phyloP scores from a whole-genome alignment of 2,888 invertebrate genomes.

The Cyrtodaria siliqua region DNA sequence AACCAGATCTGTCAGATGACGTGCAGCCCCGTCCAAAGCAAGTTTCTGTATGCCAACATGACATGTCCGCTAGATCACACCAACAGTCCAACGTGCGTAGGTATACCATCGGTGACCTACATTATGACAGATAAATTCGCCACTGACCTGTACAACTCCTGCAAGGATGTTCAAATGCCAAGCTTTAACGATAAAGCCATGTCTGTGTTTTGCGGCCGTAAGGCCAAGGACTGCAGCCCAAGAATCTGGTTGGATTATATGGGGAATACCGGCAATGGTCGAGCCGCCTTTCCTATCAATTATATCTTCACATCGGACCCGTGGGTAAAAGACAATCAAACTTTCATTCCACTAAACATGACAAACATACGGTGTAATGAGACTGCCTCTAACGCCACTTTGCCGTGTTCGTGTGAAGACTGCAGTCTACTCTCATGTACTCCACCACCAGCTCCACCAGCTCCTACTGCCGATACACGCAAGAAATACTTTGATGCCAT shows the following conservation, averaged over 20 bases:
- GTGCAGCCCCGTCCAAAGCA: constrained; percentile 92
- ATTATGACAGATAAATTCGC: constrained; percentile 91
- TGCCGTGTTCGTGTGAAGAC: constrained; percentile 93
- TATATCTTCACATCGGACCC: constrained; percentile 80
- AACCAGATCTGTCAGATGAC: constrained; percentile 94
- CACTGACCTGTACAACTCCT: constrained; percentile 92
- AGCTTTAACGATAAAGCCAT: constrained; percentile 91
- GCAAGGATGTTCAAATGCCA: constrained; percentile 93
- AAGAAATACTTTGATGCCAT: constrained; percentile 28
- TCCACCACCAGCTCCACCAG: constrained; percentile 87
- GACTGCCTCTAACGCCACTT: constrained; percentile 86
- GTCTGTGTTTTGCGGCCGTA: constrained; percentile 93
- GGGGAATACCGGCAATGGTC: constrained; percentile 83
- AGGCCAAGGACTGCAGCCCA: constrained; percentile 90
- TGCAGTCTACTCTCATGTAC: constrained; percentile 90
- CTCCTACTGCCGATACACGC: constrained; percentile 18
- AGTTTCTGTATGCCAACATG: constrained; percentile 89
- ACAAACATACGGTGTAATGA: constrained; percentile 75
- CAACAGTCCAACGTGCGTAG: constrained; percentile 11
- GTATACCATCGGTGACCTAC: constrained; percentile 88
- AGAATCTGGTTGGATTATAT: constrained; percentile 87
- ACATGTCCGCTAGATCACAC: constrained; percentile 15
- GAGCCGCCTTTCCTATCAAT: constrained; percentile 84
- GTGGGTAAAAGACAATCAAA: constrained; percentile 28
- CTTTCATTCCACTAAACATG: constrained; percentile 74